These are phyloP conservation scores for Sebastes elongatus DNA, from an alignment of 2,797 vertebrate species.

Conservation along the genomic window DNA sequence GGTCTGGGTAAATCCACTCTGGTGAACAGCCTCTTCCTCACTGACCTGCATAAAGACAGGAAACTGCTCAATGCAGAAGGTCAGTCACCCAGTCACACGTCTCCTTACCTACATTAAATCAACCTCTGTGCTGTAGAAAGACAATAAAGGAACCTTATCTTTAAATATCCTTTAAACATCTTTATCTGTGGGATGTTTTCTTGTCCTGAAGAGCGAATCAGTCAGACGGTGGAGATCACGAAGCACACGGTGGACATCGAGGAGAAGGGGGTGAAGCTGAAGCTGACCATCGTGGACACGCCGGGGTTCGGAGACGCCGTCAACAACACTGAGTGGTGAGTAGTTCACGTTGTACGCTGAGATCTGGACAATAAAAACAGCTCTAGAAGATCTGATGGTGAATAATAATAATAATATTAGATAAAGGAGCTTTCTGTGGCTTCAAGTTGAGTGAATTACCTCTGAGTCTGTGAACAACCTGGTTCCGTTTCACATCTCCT, in stretches of 20 bases:
- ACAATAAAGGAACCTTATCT: too few species aligned
- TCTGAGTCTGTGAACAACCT: rapidly evolving
- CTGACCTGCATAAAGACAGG: slow-evolving; percentile 91
- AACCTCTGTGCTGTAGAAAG: too few species aligned
- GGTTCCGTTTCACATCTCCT: too few species aligned
- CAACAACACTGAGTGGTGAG: slow-evolving; percentile 94
- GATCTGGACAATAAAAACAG: neutral
- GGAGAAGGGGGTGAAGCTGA: slow-evolving; percentile 95
- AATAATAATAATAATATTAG: neutral
- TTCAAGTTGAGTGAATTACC: too few species aligned
- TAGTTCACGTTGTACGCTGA: neutral
- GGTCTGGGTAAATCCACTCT: slow-evolving; percentile 96
- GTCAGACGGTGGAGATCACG: slow-evolving; percentile 92
- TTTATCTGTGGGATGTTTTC: neutral
- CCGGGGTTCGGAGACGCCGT: slow-evolving; percentile 95
- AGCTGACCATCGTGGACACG: slow-evolving; percentile 94
- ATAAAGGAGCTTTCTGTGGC: neutral
- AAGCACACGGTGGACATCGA: slow-evolving; percentile 97
- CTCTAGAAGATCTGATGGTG: neutral
- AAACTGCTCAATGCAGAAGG: slow-evolving; percentile 94
- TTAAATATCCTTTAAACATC: too few species aligned
- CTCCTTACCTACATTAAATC: too few species aligned
- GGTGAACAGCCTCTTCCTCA: slow-evolving; percentile 96
- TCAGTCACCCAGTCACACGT: slow-evolving; percentile 60
- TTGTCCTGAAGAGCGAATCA: slow-evolving; percentile 86